Base-by-base conservation (phyloP, 2,888 invertebrate species). In the Incurvaria masculella region DNA sequence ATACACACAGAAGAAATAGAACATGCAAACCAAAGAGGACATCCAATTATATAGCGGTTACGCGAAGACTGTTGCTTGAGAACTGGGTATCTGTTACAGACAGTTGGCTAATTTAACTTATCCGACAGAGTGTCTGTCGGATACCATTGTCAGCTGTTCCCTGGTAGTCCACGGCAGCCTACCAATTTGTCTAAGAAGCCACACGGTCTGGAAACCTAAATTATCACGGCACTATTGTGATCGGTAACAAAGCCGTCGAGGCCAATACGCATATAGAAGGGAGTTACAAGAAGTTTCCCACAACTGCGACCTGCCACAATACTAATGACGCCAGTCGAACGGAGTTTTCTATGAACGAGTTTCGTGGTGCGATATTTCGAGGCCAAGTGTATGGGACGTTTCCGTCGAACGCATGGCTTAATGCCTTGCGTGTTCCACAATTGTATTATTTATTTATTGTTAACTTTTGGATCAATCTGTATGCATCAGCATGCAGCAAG, bases 11-110 rank as follows among this genome's bases (percentile, higher is more conserved):
- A n/a, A n/a, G n/a, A n/a, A n/a, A n/a, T n/a, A n/a, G n/a, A n/a
- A n/a, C n/a, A n/a, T n/a, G n/a, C n/a, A n/a, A n/a, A n/a, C n/a
- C n/a, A n/a, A n/a, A n/a, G n/a, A n/a, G n/a, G 14, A 33, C 33
- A 4, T 8, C 33, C 33, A 33, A 33, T 33, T 33, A 33, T 8
- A 33, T 14, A 33, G 33, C 14, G 14, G 33, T 33, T 33, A 33
- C 14, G 11, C 33, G 14, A 33, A 33, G n/a, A 33, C 14, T 3
- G 14, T n/a, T 14, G 33, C 44, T 33, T 44, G 60, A 44, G 59
- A 62, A 60, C 54, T 58, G 48, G 61, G 59, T 59, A 59, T 58
- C 51, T 53, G 53, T 56, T 55, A 51, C 55, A 52, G 44, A 21
- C 20, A 10, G 11, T 23, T 10, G 23, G 23, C 23, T 23, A 23